phyloP scores from a whole-genome alignment of 2,113 vertebrate species.

The Sphaerodactylus townsendi region DNA sequence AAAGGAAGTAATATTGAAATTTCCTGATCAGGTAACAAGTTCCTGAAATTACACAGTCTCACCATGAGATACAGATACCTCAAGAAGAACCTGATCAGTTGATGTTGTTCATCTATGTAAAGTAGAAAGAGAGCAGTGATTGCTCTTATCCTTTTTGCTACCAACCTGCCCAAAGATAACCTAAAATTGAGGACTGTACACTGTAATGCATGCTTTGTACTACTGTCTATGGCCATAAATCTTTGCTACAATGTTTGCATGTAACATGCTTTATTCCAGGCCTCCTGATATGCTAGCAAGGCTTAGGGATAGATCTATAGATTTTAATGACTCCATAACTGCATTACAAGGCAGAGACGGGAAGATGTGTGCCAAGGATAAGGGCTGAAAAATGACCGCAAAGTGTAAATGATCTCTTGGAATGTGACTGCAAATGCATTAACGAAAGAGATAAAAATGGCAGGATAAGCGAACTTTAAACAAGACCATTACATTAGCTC shows the following conservation, averaged over 20 bases:
- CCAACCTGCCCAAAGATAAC: neutral
- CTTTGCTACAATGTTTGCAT: neutral
- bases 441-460: constrained; percentile 32
- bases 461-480: neutral
- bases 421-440: constrained; percentile 35
- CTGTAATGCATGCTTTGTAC: constrained; percentile 17
- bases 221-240: neutral
- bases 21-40: too few relatives aligned
- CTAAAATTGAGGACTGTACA: neutral
- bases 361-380: constrained; percentile 66
- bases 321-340: constrained; percentile 64
- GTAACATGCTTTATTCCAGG: constrained; percentile 29
- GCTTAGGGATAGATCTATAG: constrained; percentile 49
- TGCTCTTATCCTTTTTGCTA: neutral
- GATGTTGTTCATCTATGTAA: neutral
- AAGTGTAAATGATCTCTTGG: constrained; percentile 59
- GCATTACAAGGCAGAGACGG: constrained; percentile 58
- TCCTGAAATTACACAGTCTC: neutral
- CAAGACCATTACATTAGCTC: constrained; percentile 16
- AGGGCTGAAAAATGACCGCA: constrained; percentile 46
- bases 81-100: neutral
- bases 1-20: neutral
- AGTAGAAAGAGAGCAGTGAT: neutral
- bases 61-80: neutral
- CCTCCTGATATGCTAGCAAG: constrained; percentile 51